phyloP scores from a whole-genome alignment of 92 coral and sea anemone species.

The Actinernus sp. region DNA sequence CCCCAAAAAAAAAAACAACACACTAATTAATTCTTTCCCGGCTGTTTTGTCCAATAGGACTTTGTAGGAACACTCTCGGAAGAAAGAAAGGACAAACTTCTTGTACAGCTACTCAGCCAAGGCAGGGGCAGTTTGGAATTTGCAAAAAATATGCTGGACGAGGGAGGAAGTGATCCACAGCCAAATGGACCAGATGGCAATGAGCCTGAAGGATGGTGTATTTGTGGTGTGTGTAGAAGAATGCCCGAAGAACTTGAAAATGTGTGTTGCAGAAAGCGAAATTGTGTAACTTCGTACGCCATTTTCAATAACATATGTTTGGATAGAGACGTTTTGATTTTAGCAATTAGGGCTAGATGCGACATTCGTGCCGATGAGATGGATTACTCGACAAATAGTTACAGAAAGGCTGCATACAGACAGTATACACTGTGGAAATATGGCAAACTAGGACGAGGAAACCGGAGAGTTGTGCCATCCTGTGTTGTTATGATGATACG shows the following conservation, averaged over 20 bases:
- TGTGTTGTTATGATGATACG: conserved; percentile 54
- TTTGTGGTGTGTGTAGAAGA: conserved; percentile 56
- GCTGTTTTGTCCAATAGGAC: no score
- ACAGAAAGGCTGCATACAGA: conserved; percentile 59
- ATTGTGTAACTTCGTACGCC: conserved; percentile 62
- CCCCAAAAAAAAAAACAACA: no score
- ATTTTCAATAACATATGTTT: conserved; percentile 45
- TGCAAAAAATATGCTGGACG: conserved; percentile 42
- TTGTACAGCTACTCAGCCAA: conserved; percentile 30
- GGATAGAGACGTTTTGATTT: conserved; percentile 45
- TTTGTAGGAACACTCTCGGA: conserved; percentile 25
- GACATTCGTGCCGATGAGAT: conserved; percentile 72
- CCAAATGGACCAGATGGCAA: not conserved
- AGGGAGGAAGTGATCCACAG: not conserved
- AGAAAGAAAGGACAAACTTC: conserved; percentile 24
- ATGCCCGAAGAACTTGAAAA: conserved; percentile 62
- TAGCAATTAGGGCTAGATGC: conserved; percentile 67
- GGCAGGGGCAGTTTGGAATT: conserved; percentile 63
- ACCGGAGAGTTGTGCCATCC: conserved; percentile 56
- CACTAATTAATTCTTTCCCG: not conserved
- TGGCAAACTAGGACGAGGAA: conserved; percentile 64
- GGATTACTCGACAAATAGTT: conserved; percentile 39
- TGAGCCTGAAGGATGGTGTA: conserved; percentile 46
- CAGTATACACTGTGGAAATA: no score
- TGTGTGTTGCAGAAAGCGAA: conserved; percentile 44